Percentiles rank a stretch among this genome's conserved stretches.
Evolutionary conservation across 2,888 invertebrate species (phyloP).

Genomic region (Coelogynopora nodosa): DNA sequence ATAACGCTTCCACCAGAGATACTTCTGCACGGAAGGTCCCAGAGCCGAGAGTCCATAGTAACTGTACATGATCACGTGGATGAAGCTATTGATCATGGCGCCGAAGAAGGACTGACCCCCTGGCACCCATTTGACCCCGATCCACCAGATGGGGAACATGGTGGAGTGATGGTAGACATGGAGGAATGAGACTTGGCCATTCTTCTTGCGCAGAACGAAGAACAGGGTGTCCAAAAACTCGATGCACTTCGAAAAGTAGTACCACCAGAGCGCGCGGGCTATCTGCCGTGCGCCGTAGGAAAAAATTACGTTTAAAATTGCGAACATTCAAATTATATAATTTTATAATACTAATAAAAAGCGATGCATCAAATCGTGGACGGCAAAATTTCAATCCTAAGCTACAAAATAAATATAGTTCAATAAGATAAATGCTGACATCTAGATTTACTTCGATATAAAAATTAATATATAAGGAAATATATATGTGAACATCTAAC

Average conservation of each 20-base stretch:
- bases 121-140: constrained; percentile 56
- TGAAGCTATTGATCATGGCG: constrained; percentile 57
- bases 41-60: constrained; percentile 59
- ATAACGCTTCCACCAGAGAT: constrained; percentile 61
- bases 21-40: constrained; percentile 58
- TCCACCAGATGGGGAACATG: constrained; percentile 60
- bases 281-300: no score
- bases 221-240: constrained; percentile 62
- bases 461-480: no score
- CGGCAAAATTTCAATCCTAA: no score
- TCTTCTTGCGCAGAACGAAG: constrained; percentile 59
- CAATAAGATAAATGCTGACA: no score
- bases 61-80: constrained; percentile 60
- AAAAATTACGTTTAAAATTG: no score
- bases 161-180: constrained; percentile 61
- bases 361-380: no score
- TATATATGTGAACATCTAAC: no score
- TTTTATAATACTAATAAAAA: no score
- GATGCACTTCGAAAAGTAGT: constrained; percentile 61
- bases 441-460: no score
- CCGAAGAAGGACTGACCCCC: constrained; percentile 58
- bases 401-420: no score
- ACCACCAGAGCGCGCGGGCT: constrained; percentile 49
- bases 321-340: no score
- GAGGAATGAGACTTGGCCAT: constrained; percentile 58